Percentiles rank a stretch among this genome's conserved stretches.
These are phyloP conservation scores for Ctenochaetus hawaiiensis DNA, from an alignment of 2,797 vertebrate species.

Conservation along the genomic window DNA sequence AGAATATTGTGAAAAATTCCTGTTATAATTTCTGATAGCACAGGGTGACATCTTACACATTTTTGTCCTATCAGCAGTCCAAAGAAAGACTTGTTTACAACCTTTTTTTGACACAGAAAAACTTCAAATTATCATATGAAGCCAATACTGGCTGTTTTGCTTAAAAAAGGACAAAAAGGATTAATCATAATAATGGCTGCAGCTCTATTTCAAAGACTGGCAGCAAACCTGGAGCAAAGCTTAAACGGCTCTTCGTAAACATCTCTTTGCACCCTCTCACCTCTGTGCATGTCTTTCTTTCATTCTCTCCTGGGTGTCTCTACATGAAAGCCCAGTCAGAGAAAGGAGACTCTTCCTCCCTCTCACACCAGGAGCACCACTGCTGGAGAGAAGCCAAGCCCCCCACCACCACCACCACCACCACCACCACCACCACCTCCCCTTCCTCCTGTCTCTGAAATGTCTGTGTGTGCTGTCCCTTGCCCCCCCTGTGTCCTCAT, in stretches of 20 bases:
- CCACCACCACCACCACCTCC: neutral
- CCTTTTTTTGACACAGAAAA: neutral
- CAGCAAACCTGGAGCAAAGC: constrained; percentile 38
- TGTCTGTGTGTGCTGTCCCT: constrained; percentile 24
- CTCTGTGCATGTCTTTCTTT: constrained; percentile 56
- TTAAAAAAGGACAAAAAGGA: neutral
- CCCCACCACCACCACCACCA: constrained; percentile 1
- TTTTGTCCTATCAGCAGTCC: neutral
- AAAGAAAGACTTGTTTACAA: neutral
- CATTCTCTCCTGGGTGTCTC: constrained; percentile 57
- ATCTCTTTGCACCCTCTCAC: constrained; percentile 61
- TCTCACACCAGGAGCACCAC: constrained; percentile 71
- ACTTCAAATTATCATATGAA: neutral
- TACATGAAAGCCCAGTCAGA: constrained; percentile 68
- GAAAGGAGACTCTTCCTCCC: constrained; percentile 66
- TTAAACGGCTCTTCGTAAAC: constrained; percentile 40
- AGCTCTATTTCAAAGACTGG: constrained; percentile 41
- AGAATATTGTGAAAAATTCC: neutral
- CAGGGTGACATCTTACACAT: neutral
- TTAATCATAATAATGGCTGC: neutral
- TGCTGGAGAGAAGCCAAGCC: constrained; percentile 63
- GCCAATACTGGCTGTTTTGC: neutral
- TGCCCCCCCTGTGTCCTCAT: constrained; percentile 16
- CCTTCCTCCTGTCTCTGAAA: constrained; percentile 1
- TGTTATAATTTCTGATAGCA: neutral